Conservation (phyloP, 2,113 vertebrate genomes). For the Rynchops niger region DNA sequence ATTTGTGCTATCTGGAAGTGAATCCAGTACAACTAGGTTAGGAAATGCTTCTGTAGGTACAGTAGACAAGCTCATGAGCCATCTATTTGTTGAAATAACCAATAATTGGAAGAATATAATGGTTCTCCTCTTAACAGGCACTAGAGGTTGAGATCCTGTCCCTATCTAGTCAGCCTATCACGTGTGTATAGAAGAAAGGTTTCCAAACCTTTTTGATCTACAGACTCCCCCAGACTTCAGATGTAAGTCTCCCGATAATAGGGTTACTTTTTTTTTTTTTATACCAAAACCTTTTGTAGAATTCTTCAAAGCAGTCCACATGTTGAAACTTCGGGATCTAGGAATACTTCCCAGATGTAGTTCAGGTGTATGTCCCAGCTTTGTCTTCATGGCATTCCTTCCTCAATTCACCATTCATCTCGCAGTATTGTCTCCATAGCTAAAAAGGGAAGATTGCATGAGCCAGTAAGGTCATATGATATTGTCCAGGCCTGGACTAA, state of each 20-base stretch:
- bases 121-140: neutral
- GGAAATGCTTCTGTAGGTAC: neutral
- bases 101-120: neutral
- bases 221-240: neutral
- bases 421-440: neutral
- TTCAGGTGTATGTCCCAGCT: neutral
- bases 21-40: neutral
- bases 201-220: neutral
- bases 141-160: neutral
- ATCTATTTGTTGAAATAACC: neutral
- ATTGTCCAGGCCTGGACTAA: neutral
- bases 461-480: neutral
- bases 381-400: neutral
- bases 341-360: neutral
- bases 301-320: neutral
- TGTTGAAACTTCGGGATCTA: neutral
- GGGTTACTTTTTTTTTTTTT: neutral
- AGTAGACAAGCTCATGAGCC: neutral
- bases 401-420: neutral
- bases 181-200: fast-evolving
- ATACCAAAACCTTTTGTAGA: neutral
- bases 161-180: neutral
- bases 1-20: neutral
- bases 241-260: neutral
- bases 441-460: neutral